Evolutionary conservation across 2,113 vertebrate species (phyloP), one percentile per base, ranked within the genome.

Genomic region (Rhinolophus sinicus): DNA sequence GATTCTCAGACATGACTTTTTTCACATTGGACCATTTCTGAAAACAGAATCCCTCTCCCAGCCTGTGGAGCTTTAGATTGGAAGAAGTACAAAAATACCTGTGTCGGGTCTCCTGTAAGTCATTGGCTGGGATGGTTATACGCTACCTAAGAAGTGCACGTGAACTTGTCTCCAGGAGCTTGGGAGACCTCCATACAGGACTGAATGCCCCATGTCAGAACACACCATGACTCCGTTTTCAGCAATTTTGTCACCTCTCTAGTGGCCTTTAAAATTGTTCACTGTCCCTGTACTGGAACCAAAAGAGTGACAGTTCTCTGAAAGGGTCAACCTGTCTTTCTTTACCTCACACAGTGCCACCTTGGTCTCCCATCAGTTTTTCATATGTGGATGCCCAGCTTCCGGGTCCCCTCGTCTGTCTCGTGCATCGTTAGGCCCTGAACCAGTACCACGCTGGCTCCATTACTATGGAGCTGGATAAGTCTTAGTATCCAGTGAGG

Each of bases 251-350:
- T 73, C 47, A 44, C 18, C 33, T 92, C 15, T 47, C 56, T 22
- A 13, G 47, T 35, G 33, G 19, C 73, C 85, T 95, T 65, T 84
- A 40, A 90, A 90, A 80, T 52, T 78, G 56, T 56, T 47, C 67
- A 56, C 14, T 80, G n/a, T 62, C 82, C 67, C 50, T 92, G 47
- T 28, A 54, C 50, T 82, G 50, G 24, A 76, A 64, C 56, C 35
- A 44, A 85, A 90, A 60, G 22, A 76, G 14, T 85, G 82, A 22
- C 60, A 28, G 0, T 86, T 73, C 38, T 67, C 67, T 12, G 2
- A 3, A 14, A 58, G 30, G 1, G 11, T 44, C 64, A 33, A 0
- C 76, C n/a, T 58, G 50, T 70, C 67, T 26, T 87, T 70, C 60
- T 26, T 87, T 19, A 56, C 69, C 30, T 62, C 81, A 13, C 54